Base-by-base conservation (phyloP, 2,888 invertebrate genomes). In the Leucophora obtusa region DNA sequence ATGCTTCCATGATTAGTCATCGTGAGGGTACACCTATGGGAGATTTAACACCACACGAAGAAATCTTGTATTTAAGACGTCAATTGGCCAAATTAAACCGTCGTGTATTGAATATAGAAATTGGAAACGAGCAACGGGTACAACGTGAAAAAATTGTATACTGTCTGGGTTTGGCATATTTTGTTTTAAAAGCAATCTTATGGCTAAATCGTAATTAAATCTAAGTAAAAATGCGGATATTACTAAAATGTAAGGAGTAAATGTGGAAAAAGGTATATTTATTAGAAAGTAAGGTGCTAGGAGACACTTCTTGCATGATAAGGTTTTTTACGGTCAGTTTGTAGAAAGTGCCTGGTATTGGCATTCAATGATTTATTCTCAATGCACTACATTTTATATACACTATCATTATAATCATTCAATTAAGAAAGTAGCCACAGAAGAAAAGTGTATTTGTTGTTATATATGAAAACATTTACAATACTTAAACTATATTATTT, bases 11-110 rank as follows among this genome's bases (percentile, higher is more conserved):
- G 58, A 70, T 85, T 14, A 83, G 83, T 15, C 87, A 88, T 62
- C 94, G 94, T 88, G 94, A 94, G 86, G 92, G 93, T 71, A 95
- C 95, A 28, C 95, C 95, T 35, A 91, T 93, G 86, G 92, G 92
- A 35, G 95, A 95, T 86, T 92, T 93, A 72, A 91, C 95, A 81
- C 93, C 94, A 9, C 92, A 95, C 82, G 96, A 96, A 90, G 97
- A 97, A 91, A 92, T 96, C 72, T 92, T 95, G 56, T 95, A 96
- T 90, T 92, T 97, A 85, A 93, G 96, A 80, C 92, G 95, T 62
- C 97, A 97, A 91, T 93, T 98, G 86, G 95, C 96, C 21, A 96
- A 97, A 89, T 89, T 98, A 82, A 96, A 96, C 89, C 93, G 97
- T 60, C 93, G 97, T 18, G 94, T 98, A 9, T 94, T 96, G 92